phyloP scores from a whole-genome alignment of 2,113 vertebrate genomes.

The Vombatus ursinus region DNA sequence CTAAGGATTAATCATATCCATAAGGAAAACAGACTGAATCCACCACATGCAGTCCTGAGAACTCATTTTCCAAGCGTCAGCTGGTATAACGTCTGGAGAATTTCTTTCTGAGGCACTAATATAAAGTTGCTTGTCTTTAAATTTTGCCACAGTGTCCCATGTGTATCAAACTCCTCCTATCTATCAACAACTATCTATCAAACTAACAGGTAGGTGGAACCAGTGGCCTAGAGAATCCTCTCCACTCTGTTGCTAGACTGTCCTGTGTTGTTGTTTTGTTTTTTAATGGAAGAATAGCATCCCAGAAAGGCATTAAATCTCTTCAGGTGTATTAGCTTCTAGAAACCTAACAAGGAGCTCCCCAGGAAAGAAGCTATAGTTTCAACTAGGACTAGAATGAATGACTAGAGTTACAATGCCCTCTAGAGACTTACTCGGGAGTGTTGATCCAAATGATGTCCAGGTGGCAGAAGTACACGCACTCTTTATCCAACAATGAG shows the following conservation, averaged over 20 bases:
- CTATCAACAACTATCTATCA: background rate
- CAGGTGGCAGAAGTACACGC: conserved; percentile 98
- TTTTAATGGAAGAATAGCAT: background rate
- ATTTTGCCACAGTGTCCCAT: background rate
- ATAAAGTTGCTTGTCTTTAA: background rate
- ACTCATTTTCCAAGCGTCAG: background rate
- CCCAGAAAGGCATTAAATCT: background rate
- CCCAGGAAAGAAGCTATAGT: background rate
- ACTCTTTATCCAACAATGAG: conserved; percentile 94
- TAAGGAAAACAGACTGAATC: background rate
- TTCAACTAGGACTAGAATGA: background rate
- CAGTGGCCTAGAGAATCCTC: background rate
- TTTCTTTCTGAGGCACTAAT: too few species aligned
- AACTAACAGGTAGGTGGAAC: background rate
- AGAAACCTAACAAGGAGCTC: background rate
- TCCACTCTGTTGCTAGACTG: background rate
- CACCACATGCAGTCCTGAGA: background rate
- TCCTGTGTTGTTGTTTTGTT: background rate
- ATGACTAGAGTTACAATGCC: conserved; percentile 57
- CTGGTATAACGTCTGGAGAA: background rate
- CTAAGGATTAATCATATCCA: background rate
- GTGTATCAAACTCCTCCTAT: background rate
- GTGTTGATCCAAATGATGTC: conserved; percentile 99
- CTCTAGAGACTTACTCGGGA: conserved; percentile 91
- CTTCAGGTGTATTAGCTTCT: background rate